Conservation (phyloP, 2,888 invertebrate species). For the Dicranocentrus wangi region DNA sequence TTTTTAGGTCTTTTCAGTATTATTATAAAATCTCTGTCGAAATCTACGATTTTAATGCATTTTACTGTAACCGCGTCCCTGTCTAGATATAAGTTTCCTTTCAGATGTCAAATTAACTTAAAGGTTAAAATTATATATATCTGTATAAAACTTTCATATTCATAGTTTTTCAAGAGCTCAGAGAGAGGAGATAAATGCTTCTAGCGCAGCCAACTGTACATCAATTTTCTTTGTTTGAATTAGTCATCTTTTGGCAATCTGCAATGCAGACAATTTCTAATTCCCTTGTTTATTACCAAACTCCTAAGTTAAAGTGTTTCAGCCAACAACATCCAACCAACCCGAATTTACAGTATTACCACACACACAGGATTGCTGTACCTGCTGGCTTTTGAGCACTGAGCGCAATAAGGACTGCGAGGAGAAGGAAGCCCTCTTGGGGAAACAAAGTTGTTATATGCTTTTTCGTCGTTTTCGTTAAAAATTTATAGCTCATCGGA, state of each 20-base stretch:
- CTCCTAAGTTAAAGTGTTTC: not conserved
- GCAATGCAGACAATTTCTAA: constrained; percentile 17
- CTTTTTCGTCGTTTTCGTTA: not conserved
- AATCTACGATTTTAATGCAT: too few relatives aligned
- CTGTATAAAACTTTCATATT: too few relatives aligned
- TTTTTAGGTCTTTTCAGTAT: too few relatives aligned
- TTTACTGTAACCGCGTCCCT: too few relatives aligned
- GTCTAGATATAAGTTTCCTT: too few relatives aligned
- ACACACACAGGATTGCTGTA: not conserved
- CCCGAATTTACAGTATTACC: not conserved
- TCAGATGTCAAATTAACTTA: too few relatives aligned
- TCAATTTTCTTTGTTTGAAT: not conserved
- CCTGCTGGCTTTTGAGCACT: not conserved
- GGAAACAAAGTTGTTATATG: not conserved
- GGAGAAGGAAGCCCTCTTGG: not conserved
- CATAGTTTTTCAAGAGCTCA: too few relatives aligned
- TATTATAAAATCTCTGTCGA: too few relatives aligned
- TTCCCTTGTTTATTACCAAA: constrained; percentile 3
- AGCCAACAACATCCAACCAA: not conserved
- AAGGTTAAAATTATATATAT: too few relatives aligned
- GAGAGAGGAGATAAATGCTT: too few relatives aligned
- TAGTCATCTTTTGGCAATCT: not conserved
- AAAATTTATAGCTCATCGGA: not conserved
- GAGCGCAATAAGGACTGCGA: too few relatives aligned
- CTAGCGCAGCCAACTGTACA: too few relatives aligned